These are phyloP conservation scores for Cyprinella venusta DNA, from an alignment of 2,797 vertebrate species.

Conservation along the genomic window DNA sequence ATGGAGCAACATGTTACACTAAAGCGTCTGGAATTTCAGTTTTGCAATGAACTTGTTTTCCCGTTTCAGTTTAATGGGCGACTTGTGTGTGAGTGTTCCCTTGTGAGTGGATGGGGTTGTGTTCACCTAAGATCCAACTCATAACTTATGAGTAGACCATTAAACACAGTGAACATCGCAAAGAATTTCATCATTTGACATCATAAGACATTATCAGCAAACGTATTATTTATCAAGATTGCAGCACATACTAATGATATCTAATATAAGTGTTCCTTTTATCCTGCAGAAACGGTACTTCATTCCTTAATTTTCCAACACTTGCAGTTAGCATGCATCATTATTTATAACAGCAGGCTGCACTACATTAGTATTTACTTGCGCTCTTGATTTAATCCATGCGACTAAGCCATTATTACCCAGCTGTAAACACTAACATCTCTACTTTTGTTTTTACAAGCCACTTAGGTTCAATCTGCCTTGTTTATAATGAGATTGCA, in stretches of 20 bases:
- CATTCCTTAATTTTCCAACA: not conserved
- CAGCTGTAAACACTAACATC: slow-evolving; percentile 6
- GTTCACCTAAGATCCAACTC: not conserved
- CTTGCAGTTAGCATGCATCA: not conserved
- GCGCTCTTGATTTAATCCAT: not conserved
- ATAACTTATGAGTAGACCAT: not conserved
- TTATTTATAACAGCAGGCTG: not conserved
- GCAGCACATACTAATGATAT: not conserved
- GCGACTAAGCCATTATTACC: not conserved
- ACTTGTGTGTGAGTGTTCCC: not conserved
- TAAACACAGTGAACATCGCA: not conserved
- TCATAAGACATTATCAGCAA: not conserved
- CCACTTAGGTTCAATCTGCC: slow-evolving; percentile 11
- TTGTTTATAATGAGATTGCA: slow-evolving; percentile 17
- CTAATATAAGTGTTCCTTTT: not conserved
- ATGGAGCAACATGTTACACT: slow-evolving; percentile 12
- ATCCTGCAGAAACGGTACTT: not conserved
- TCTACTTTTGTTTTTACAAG: slow-evolving; percentile 23
- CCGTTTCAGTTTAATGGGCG: not conserved
- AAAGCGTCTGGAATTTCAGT: slow-evolving; percentile 18
- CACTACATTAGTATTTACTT: not conserved
- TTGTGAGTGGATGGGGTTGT: not conserved
- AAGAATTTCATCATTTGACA: slow-evolving; percentile 17
- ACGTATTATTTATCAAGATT: not conserved
- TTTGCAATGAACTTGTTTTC: not conserved